Conservation (phyloP, 2,888 invertebrate species). For the Noctua janthina region DNA sequence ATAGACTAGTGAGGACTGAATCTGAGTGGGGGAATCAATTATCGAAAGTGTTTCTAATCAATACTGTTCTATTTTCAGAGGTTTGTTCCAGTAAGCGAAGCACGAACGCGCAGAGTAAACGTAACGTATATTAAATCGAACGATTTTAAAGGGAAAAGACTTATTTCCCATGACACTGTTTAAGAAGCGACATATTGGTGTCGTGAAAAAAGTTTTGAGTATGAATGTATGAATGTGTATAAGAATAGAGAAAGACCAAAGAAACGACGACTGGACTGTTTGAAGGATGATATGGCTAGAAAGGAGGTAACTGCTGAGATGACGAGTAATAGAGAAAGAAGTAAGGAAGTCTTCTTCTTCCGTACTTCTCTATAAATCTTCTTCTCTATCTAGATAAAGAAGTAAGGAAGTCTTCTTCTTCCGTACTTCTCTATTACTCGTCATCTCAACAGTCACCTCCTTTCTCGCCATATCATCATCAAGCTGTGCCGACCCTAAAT, state of each 20-base stretch:
- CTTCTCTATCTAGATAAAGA: too few species aligned
- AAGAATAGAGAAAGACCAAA: neutral
- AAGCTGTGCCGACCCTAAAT: neutral
- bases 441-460: too few species aligned
- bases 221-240: neutral
- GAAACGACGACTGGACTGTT: neutral
- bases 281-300: neutral
- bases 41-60: neutral
- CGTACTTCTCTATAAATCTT: too few species aligned
- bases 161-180: neutral
- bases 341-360: neutral
- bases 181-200: neutral
- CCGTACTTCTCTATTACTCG: too few species aligned
- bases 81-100: neutral
- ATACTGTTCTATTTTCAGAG: neutral
- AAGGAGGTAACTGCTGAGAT: neutral
- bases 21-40: neutral
- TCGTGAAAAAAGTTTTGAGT: neutral
- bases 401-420: too few species aligned
- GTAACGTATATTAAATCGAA: neutral
- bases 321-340: neutral
- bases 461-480: too few species aligned
- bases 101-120: neutral
- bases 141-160: neutral
- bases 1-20: constrained; percentile 1